Evolutionary conservation across 2,113 vertebrate species (phyloP).

Genomic region (Oxyruncus cristatus): DNA sequence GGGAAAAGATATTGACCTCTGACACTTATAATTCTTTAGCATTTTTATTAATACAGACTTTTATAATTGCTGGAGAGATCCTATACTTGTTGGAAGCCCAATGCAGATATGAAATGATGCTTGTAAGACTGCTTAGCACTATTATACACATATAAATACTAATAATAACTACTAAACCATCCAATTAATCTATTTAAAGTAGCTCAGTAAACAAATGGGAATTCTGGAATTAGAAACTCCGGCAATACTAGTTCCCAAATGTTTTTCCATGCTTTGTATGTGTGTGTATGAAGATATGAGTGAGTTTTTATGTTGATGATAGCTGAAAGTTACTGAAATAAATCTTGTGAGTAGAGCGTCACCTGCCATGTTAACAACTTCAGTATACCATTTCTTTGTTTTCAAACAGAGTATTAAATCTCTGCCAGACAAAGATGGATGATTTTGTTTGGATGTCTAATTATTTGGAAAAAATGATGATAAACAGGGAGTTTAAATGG

Average conservation of each 20-base stretch:
- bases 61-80: neutral
- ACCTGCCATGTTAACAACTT: neutral
- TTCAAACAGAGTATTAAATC: neutral
- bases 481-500: neutral
- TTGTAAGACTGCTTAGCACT: neutral
- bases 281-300: neutral
- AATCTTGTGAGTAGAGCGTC: neutral
- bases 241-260: neutral
- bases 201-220: conserved; percentile 1
- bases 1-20: neutral
- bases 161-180: neutral
- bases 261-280: neutral
- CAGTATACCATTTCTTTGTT: neutral
- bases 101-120: neutral
- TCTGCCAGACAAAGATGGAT: neutral
- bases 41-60: neutral
- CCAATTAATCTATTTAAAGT: neutral
- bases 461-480: neutral
- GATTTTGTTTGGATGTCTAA: neutral
- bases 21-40: neutral
- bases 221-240: neutral
- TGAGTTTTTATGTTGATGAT: neutral
- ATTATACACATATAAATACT: neutral
- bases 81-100: neutral
- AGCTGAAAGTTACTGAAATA: neutral